Base-by-base conservation (phyloP, 2,113 vertebrate genomes). In the Istiophorus platypterus region DNA sequence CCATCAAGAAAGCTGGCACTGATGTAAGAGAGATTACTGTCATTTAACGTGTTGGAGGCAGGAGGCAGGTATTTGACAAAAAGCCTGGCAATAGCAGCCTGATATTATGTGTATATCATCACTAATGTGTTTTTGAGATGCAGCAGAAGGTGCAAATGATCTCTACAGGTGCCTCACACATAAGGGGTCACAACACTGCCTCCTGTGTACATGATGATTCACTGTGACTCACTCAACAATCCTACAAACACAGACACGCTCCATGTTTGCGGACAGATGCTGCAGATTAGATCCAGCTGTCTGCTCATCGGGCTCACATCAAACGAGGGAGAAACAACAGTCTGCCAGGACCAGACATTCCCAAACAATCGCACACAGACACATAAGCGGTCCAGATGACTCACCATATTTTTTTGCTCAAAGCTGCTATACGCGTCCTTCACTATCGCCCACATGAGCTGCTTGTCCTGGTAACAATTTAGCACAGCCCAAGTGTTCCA, bases 281-380 rank as follows among this genome's bases (percentile, higher is more conserved):
- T 84, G 56, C 47, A 72, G 90, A 95, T 93, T 81, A 87, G 58
- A 81, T 80, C 76, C 81, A 91, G 87, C 86, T 92, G 88, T 84
- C 64, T 76, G 81, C 80, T 86, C 82, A 64, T 86, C 63, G 29
- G 15, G 24, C 81, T 82, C 70, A 70, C 87, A 82, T 88, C 83
- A 83, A 80, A 82, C 63, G 57, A 85, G 64, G 75, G 76, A 81
- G 18, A 37, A 73, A 88, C 69, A 66, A 69, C 62, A 56, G 42
- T 20, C 73, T 65, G 18, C 13, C 11, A 80, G 85, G 66, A 80
- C 67, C 81, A 85, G 87, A 87, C 82, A 62, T 72, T 52, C 84
- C 79, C 69, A 67, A 75, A 82, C 72, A 75, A 76, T 77, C 73
- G 31, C 39, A 74, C 34, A 59, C 66, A 84, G 66, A 85, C 51